Evolutionary conservation across 1,140 invertebrate species (phyloP), one percentile per base, ranked within the genome.

Genomic region (Zaprionus inermis): DNA sequence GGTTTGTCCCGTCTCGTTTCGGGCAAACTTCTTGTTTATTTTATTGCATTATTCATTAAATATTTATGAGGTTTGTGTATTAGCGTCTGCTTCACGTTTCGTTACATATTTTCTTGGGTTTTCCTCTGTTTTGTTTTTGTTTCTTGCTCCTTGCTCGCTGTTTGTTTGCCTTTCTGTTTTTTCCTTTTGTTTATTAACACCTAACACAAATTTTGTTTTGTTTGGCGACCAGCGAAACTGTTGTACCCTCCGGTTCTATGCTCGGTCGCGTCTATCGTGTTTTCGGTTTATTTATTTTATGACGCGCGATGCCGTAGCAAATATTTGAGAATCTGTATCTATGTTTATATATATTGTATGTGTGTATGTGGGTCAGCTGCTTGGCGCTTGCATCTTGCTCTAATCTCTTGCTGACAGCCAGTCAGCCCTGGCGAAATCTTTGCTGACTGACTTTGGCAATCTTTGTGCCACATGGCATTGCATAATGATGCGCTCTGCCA

Each of bases 391-490:
- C 10, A 64, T 22, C n/a, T 58, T 57, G 36, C 44, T 30, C 12
- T 65, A 71, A 71, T 71, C 52, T 64, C 38, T 54, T 28, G 51
- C 51, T 65, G 51, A 65, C 63, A 65, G 63, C 61, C 46, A 65
- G 63, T 20, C 46, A 44, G 28, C 63, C 16, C 63, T 41, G 18
- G 10, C 64, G 46, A 46, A 65, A 60, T 11, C 16, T 57, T 65
- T 68, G 18, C 63, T 54, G 49, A 55, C 58, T 72, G 78, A 72
- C 55, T 78, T 54, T 38, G n/a, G 59, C 79, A 82, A 82, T 59
- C 72, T 76, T 44, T 1, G 44, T 65, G 67, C 63, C 68, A 72
- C 72, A 68, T 76, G 63, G 67, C 81, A 64, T 80, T 80, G 81
- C 81, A 83, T 83, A 84, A 71, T 84, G 77, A 70, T 78, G 44